Evolutionary conservation across 2,888 invertebrate genomes (phyloP), one percentile per base, ranked within the genome.

Genomic region (Thumatha senex): DNA sequence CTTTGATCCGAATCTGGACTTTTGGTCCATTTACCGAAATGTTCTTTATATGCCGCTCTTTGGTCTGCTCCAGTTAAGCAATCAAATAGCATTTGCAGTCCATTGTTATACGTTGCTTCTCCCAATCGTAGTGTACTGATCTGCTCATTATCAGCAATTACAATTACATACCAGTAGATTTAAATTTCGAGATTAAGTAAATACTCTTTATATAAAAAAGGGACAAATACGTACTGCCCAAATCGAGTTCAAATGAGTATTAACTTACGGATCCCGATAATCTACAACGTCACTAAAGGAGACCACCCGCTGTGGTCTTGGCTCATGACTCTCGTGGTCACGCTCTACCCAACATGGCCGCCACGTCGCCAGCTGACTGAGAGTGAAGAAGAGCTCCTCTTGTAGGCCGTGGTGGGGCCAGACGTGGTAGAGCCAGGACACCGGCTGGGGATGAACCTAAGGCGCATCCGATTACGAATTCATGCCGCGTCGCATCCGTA

Each of bases 401-500:
- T 14, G 86, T 63, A 0, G 85, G 83, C 56, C 85, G 61, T 2
- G 83, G 85, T 0, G 87, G 84, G 0, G 86, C 86, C 40, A 86
- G 78, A 5, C 86, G 79, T 0, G 87, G 88, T 1, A 86, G 72
- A 0, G 93, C 78, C 78, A 93, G 80, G 80, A 74, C 93, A 76
- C 76, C 93, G 45, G 73, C 85, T 39, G 82, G 93, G 59, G 85
- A 86, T 60, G 78, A 63, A 31, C 84, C 91, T 0, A 87, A 67
- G 0, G 87, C 72, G 46, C 86, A 86, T 4, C 94, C 93, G 7
- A 92, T 92, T 61, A 94, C 94, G 70, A 98, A 98, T 75, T 97
- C 96, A 86, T 98, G 98, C 47, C 95, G 94, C 15, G 96, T 93
- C 1, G 98, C 98, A 80, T 98, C 98, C 48, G 96, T 97, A 0